phyloP scores from a whole-genome alignment of 2,888 invertebrate genomes.

The Pteria penguin region DNA sequence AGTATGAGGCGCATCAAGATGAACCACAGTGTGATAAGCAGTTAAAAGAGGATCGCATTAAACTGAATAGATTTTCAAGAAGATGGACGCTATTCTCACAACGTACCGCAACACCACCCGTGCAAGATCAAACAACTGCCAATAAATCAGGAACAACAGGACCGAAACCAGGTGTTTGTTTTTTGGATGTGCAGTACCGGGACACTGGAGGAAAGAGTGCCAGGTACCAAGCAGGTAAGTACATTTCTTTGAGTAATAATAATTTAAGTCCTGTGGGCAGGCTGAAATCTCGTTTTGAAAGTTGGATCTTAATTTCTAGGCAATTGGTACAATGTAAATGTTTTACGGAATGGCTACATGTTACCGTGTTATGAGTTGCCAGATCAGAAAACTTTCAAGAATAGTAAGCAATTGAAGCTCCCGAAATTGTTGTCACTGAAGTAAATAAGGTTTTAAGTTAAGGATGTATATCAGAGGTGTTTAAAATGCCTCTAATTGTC shows the following conservation, averaged over 20 bases:
- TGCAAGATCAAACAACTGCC: not conserved
- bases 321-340: not conserved
- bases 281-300: not conserved
- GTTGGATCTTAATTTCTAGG: not conserved
- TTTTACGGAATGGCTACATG: not conserved
- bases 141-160: not conserved
- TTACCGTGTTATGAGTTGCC: not conserved
- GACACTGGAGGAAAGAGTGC: not conserved
- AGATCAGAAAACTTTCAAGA: not conserved
- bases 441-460: constrained; percentile 15
- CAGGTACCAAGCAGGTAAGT: not conserved
- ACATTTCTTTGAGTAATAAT: not conserved
- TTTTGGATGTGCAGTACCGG: not conserved
- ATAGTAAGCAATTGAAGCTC: not conserved
- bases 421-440: not conserved
- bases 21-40: not conserved
- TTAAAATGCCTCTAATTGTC: constrained; percentile 12
- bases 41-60: not conserved
- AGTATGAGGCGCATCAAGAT: not conserved
- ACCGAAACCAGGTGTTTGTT: not conserved
- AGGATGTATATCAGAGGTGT: constrained; percentile 28
- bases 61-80: not conserved
- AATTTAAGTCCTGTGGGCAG: not conserved
- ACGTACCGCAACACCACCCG: not conserved
- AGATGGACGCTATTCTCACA: not conserved